Percentiles rank a stretch among this genome's conserved stretches.
phyloP scores from a whole-genome alignment of 30 jellyfish, hydroid and myxozoan species.

The Morbakka virulenta region DNA sequence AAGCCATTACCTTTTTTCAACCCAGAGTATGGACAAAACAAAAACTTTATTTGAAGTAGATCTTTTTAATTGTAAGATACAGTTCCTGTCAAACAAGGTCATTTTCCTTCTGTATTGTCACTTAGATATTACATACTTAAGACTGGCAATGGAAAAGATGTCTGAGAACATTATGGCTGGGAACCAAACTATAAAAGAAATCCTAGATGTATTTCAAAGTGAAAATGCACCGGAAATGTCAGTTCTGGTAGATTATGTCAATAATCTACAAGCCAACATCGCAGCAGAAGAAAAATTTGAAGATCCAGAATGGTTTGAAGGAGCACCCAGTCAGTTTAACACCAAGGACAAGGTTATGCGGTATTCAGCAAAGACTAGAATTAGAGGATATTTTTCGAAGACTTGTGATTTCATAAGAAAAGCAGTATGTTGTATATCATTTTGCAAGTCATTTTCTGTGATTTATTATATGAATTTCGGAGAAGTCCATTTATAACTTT shows the following conservation, averaged over 20 bases:
- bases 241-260: slow-evolving; percentile 51
- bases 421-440: slow-evolving; percentile 39
- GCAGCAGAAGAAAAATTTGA: slow-evolving; percentile 78
- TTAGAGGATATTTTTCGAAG: slow-evolving; percentile 68
- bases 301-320: slow-evolving; percentile 97
- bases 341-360: slow-evolving; percentile 70
- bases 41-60: too few relatives aligned
- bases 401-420: slow-evolving; percentile 70
- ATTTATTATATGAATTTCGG: too few relatives aligned
- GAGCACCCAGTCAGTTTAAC: slow-evolving; percentile 40
- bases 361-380: slow-evolving; percentile 67
- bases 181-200: slow-evolving; percentile 12
- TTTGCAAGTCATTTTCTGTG: background rate
- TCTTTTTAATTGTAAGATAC: too few relatives aligned
- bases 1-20: too few relatives aligned
- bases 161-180: slow-evolving; percentile 42
- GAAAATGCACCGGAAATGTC: slow-evolving; percentile 67
- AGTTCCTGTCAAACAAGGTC: background rate
- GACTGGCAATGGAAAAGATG: slow-evolving; percentile 75
- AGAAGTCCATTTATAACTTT: too few relatives aligned
- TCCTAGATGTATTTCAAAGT: slow-evolving; percentile 26
- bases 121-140: slow-evolving; percentile 73
- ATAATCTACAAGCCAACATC: slow-evolving; percentile 29
- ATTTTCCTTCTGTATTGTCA: background rate
- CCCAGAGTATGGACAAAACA: too few relatives aligned